Base-by-base conservation (phyloP, 2,113 vertebrate genomes). In the Etheostoma spectabile region DNA sequence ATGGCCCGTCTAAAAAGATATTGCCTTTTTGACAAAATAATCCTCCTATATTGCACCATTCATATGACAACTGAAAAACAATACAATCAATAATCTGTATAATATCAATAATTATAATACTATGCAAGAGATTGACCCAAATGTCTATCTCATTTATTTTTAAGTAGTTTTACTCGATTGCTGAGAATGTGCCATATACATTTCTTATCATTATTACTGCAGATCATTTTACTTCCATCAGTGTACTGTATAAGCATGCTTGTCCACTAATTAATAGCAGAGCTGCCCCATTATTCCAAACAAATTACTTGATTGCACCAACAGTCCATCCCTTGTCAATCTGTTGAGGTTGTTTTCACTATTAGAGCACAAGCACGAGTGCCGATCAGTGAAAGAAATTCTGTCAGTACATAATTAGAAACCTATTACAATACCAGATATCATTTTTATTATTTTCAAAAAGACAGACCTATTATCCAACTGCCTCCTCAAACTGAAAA, bases 371-470 rank as follows among this genome's bases (percentile, higher is more conserved):
- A 61, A 56, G 51, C 52, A 49, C 0, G 22, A 70, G 61, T 21
- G 14, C 7, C 7, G 1, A 56, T 67, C 30, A 49, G 42, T 24
- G 55, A 22, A 62, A 83, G 38, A 24, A 42, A 62, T 38, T 72
- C 57, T 70, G 70, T 72, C 81, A 49, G 55, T 49, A 30, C 51
- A 52, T 70, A 83, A 79, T 85, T 79, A 74, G 56, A 67, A 74
- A 60, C 38, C 55, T 38, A n/a, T 75, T 70, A 73, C 51, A 63
- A 52, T 10, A 59, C 6, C 48, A 49, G 18, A 63, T 55, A 18
- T 79, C 12, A 80, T 84, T 66, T 48, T 11, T 55, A 18, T 79
- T 8, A 80, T 84, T 66, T 48, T 11, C 35, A 38, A 65, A 85
- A 77, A 61, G 27, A 66, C 4, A 46, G 75, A 79, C 42, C 30